Conservation (phyloP, 1,140 invertebrate species). For the Psix sp. region DNA sequence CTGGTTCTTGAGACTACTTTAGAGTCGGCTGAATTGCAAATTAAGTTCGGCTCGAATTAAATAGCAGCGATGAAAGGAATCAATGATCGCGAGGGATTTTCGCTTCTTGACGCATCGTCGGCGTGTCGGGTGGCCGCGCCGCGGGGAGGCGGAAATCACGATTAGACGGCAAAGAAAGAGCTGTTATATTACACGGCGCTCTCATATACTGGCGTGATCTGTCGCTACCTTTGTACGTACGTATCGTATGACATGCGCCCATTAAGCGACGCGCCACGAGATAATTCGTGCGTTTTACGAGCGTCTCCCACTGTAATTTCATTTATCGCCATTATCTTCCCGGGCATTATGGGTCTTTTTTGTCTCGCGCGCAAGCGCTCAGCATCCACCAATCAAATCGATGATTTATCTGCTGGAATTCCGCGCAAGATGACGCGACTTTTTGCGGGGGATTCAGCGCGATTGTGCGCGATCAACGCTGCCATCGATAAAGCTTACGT, state of each 20-base stretch:
- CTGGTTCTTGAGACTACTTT: constrained; percentile 23
- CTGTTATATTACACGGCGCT: constrained; percentile 69
- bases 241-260: constrained; percentile 60
- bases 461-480: too few relatives aligned
- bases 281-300: constrained; percentile 62
- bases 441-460: not conserved
- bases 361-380: not conserved
- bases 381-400: constrained; percentile 1
- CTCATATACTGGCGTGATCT: constrained; percentile 73
- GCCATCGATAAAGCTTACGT: constrained; percentile 21
- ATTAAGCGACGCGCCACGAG: constrained; percentile 56
- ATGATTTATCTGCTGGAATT: constrained; percentile 15
- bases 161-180: constrained; percentile 75
- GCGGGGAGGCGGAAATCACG: constrained; percentile 72
- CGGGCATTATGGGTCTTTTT: constrained; percentile 6
- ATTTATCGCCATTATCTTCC: constrained; percentile 52
- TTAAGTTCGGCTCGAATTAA: constrained; percentile 28
- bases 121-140: constrained; percentile 27
- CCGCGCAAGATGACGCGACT: constrained; percentile 1
- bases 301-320: constrained; percentile 55
- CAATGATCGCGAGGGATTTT: constrained; percentile 40
- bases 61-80: constrained; percentile 36
- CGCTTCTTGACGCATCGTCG: constrained; percentile 29
- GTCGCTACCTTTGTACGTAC: constrained; percentile 61
- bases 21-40: constrained; percentile 32